These are phyloP conservation scores for Oryctolagus cuniculus DNA, from an alignment of 2,113 vertebrate species.

Conservation along the genomic window DNA sequence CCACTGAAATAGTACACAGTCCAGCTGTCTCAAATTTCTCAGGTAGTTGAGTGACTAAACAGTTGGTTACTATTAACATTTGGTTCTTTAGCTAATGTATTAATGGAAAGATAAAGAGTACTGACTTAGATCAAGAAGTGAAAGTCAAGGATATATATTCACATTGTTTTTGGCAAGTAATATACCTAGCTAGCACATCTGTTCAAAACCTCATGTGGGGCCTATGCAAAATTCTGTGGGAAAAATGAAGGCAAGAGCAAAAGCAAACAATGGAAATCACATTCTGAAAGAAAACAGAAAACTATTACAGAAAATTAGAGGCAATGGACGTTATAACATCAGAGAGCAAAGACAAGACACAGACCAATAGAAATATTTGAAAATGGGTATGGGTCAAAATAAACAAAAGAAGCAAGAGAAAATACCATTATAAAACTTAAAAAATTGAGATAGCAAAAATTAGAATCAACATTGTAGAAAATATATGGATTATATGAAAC, in stretches of 20 bases:
- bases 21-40: not conserved
- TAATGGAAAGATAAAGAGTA: not conserved
- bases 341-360: not conserved
- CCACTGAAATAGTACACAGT: not conserved
- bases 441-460: not conserved
- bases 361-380: not conserved
- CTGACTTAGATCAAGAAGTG: not conserved
- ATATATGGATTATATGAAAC: not conserved
- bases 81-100: not conserved
- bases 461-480: not conserved
- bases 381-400: not conserved
- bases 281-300: slow-evolving; percentile 31
- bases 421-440: not conserved
- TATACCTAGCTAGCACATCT: not conserved
- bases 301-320: not conserved
- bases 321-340: not conserved
- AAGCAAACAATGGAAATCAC: slow-evolving; percentile 23
- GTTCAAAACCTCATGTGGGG: slow-evolving; percentile 4
- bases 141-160: not conserved
- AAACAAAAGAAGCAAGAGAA: not conserved
- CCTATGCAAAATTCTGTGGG: not conserved
- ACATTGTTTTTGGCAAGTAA: slow-evolving; percentile 7
- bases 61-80: not conserved
- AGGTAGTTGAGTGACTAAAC: not conserved
- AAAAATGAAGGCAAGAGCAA: slow-evolving; percentile 5